Evolutionary conservation across 2,888 invertebrate genomes (phyloP).

Genomic region (Nipponacmea schrenckii): DNA sequence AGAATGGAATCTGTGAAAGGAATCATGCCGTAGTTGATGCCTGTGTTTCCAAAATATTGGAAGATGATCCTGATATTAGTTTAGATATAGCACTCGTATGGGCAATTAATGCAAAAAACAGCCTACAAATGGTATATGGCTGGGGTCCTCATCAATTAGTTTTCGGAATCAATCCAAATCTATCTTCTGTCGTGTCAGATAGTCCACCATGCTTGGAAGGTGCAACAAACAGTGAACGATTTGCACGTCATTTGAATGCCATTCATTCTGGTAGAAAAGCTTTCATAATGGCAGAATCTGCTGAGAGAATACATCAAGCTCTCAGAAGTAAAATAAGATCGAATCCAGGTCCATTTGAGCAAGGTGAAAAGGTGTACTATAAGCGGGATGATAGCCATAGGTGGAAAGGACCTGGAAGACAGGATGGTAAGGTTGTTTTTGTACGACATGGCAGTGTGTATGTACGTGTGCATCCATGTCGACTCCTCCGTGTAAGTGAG

Average conservation of each 20-base stretch:
- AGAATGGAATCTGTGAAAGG: slow-evolving; percentile 18
- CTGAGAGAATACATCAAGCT: slow-evolving; percentile 11
- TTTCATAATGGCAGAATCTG: not conserved
- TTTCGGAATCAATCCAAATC: not conserved
- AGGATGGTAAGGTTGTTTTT: slow-evolving; percentile 31
- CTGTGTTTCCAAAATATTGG: slow-evolving; percentile 9
- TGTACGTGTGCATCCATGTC: slow-evolving; percentile 26
- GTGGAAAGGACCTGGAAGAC: slow-evolving; percentile 34
- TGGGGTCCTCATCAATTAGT: not conserved
- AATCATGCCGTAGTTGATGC: slow-evolving; percentile 19
- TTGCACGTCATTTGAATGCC: not conserved
- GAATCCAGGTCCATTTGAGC: slow-evolving; percentile 16
- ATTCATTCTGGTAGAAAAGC: not conserved
- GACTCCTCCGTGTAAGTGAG: slow-evolving; percentile 16
- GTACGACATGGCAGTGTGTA: slow-evolving; percentile 28
- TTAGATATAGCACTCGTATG: not conserved
- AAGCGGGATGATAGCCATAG: slow-evolving; percentile 20
- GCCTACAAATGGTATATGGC: not conserved
- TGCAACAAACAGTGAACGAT: not conserved
- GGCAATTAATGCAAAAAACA: not conserved
- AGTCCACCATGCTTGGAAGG: not conserved
- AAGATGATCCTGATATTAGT: slow-evolving; percentile 2
- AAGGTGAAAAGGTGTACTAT: slow-evolving; percentile 24
- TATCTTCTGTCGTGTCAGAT: not conserved
- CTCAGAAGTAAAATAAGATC: slow-evolving; percentile 21